Percentiles rank a stretch among this genome's conserved stretches.
Conservation (phyloP, 2,797 vertebrate species). For the Lepus oiostolus region DNA sequence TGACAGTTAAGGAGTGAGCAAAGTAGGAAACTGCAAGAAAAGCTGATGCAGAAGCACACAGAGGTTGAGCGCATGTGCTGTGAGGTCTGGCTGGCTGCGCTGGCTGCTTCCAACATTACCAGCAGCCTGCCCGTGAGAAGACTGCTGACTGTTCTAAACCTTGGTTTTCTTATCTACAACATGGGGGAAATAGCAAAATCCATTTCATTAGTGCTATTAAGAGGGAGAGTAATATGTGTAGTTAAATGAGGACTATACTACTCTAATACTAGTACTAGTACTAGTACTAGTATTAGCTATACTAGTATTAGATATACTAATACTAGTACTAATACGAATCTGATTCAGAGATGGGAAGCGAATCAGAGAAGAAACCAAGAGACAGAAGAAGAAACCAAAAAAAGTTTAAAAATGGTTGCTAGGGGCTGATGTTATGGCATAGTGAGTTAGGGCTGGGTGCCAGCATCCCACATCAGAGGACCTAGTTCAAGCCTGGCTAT, state of each 20-base stretch:
- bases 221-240: neutral
- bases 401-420: too few relatives aligned
- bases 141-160: neutral
- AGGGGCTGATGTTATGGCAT: too few relatives aligned
- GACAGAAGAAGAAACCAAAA: neutral
- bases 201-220: neutral
- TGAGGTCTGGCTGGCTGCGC: neutral
- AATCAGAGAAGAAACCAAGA: constrained; percentile 29
- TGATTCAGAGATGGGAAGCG: constrained; percentile 31
- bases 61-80: neutral
- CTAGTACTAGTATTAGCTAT: too few relatives aligned
- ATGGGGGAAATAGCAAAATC: neutral
- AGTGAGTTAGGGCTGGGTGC: too few relatives aligned
- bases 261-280: too few relatives aligned
- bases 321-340: neutral
- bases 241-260: neutral
- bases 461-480: too few relatives aligned
- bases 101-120: neutral
- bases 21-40: neutral
- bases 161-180: neutral
- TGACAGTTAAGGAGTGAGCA: neutral
- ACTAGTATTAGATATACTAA: too few relatives aligned
- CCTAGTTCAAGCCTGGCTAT: too few relatives aligned
- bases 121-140: neutral
- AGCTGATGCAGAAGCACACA: neutral